phyloP scores from a whole-genome alignment of 2,797 vertebrate genomes.

The Myotis pilosus region DNA sequence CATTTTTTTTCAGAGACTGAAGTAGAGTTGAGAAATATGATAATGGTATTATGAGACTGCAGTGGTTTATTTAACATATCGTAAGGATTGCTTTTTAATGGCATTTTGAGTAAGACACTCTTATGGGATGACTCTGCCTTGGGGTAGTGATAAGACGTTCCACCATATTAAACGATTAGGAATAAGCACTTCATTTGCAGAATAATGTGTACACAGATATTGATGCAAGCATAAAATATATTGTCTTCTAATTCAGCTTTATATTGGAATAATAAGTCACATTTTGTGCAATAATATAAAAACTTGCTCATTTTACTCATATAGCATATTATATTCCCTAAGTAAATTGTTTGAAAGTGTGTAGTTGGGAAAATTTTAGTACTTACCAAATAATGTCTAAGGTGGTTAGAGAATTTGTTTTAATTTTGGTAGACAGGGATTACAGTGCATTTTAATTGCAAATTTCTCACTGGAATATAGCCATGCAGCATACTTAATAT shows the following conservation, averaged over 20 bases:
- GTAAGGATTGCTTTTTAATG: background rate
- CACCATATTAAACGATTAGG: background rate
- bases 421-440: conserved; percentile 3
- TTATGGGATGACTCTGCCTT: background rate
- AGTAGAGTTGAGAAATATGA: background rate
- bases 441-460: background rate
- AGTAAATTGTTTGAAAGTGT: background rate
- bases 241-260: background rate
- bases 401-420: conserved; percentile 32
- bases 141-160: background rate
- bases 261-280: background rate
- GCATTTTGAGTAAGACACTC: background rate
- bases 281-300: background rate
- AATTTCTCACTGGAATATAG: background rate
- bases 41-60: background rate
- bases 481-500: background rate
- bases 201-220: background rate
- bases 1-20: background rate
- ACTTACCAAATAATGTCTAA: background rate
- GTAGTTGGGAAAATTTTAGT: background rate
- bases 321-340: background rate
- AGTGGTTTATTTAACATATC: background rate
- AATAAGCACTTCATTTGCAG: background rate
- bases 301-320: background rate
- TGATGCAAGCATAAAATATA: background rate